These are phyloP conservation scores for Stenolophus ochropezus DNA, from an alignment of 2,888 invertebrate genomes.

Conservation along the genomic window DNA sequence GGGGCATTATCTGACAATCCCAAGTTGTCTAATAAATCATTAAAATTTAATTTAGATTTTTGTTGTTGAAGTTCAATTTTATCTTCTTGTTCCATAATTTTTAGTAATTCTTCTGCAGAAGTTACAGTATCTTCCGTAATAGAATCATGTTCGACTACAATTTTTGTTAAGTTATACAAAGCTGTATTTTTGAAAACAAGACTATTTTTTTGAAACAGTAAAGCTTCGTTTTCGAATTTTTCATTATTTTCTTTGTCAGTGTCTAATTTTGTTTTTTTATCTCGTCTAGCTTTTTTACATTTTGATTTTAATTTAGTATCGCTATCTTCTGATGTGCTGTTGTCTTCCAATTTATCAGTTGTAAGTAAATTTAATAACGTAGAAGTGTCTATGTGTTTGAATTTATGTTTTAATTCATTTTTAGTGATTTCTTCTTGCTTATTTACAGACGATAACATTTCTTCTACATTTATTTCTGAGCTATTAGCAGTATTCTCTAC, in stretches of 20 bases:
- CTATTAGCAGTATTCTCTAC: not conserved
- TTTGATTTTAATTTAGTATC: not conserved
- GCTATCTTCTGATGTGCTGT: not conserved
- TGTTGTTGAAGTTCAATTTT: slow-evolving; percentile 26
- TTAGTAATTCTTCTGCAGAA: slow-evolving; percentile 49
- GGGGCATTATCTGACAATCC: not conserved
- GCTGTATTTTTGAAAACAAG: slow-evolving; percentile 67
- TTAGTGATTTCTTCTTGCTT: slow-evolving; percentile 50
- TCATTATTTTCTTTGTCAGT: not conserved
- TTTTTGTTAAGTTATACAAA: slow-evolving; percentile 67
- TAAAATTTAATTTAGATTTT: not conserved
- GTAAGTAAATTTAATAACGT: slow-evolving; percentile 50
- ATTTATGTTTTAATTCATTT: slow-evolving; percentile 45
- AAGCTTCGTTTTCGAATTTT: slow-evolving; percentile 47
- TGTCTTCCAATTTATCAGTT: slow-evolving; percentile 36
- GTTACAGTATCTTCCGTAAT: slow-evolving; percentile 35
- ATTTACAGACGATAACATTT: slow-evolving; percentile 9
- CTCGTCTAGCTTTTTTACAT: slow-evolving; percentile 17
- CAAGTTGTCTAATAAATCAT: not conserved
- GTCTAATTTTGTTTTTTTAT: slow-evolving; percentile 19
- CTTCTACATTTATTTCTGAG: slow-evolving; percentile 13
- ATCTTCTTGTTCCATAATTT: slow-evolving; percentile 48
- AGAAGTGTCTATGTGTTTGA: slow-evolving; percentile 33
- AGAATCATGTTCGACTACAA: slow-evolving; percentile 61
- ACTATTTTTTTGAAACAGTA: slow-evolving; percentile 48